Evolutionary conservation across 2,888 invertebrate species (phyloP).

Genomic region (Galeruca laticollis): DNA sequence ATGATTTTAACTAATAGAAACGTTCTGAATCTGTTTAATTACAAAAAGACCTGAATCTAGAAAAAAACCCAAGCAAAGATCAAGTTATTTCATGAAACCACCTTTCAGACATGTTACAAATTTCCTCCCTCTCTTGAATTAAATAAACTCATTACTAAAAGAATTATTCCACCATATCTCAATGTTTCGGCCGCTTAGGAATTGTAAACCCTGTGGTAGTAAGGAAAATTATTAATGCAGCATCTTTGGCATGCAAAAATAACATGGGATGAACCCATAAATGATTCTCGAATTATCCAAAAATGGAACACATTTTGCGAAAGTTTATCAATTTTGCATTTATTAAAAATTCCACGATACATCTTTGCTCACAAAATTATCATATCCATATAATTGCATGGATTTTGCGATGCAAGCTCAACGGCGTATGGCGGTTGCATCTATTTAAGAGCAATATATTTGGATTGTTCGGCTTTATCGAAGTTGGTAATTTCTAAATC

Average conservation of each 20-base stretch:
- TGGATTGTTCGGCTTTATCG: neutral
- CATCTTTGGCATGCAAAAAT: too few relatives aligned
- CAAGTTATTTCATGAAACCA: neutral
- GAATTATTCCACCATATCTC: too few relatives aligned
- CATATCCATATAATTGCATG: neutral
- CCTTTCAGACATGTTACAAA: neutral
- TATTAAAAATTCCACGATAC: neutral
- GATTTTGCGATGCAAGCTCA: too few relatives aligned
- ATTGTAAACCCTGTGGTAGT: neutral
- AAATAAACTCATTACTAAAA: too few relatives aligned
- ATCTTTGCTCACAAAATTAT: neutral
- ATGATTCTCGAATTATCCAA: neutral
- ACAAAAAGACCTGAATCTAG: neutral
- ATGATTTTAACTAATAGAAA: too few relatives aligned
- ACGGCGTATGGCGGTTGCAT: neutral
- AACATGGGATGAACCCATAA: neutral
- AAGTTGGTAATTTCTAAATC: neutral
- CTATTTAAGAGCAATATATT: too few relatives aligned
- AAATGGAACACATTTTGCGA: neutral
- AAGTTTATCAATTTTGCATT: neutral
- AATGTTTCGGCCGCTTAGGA: neutral
- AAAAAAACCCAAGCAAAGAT: neutral
- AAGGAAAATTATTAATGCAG: neutral
- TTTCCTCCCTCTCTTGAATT: too few relatives aligned
- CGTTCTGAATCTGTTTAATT: too few relatives aligned